A percentile compares a stretch with the other conserved stretches of the same genome.
Evolutionary conservation across 1,140 invertebrate genomes (phyloP).

Genomic region (Euschistus heros): DNA sequence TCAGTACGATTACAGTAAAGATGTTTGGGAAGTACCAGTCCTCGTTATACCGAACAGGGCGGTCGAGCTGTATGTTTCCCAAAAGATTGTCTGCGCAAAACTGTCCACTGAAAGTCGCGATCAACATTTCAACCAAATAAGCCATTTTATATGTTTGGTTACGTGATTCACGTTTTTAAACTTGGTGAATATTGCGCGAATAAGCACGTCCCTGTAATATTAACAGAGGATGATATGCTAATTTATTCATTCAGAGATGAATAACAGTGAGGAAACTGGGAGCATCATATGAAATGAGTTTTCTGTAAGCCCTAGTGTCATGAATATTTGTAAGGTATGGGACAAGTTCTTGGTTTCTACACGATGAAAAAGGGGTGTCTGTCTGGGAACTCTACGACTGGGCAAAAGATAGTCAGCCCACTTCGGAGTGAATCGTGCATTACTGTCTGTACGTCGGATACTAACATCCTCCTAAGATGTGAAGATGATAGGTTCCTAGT

Average conservation of each 20-base stretch:
- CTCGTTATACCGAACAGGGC: background rate
- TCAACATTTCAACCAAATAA: background rate
- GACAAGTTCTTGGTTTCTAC: background rate
- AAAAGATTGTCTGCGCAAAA: background rate
- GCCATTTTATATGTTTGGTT: background rate
- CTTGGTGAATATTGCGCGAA: background rate
- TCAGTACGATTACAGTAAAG: background rate
- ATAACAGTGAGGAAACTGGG: background rate
- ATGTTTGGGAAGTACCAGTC: background rate
- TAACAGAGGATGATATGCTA: background rate
- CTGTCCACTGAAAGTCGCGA: background rate
- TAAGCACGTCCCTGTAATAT: background rate
- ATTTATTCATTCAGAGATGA: background rate
- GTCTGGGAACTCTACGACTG: background rate
- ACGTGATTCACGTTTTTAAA: background rate
- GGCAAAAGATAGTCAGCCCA: background rate
- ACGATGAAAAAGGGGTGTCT: conserved; percentile 1
- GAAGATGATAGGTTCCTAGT: background rate
- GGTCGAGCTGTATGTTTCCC: background rate
- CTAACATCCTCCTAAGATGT: background rate
- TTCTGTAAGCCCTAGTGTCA: background rate
- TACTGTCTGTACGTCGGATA: background rate
- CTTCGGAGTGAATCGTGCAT: background rate
- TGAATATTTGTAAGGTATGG: background rate
- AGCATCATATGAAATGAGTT: background rate